Evolutionary conservation across 1,140 invertebrate genomes (phyloP).

Genomic region (Mya arenaria): DNA sequence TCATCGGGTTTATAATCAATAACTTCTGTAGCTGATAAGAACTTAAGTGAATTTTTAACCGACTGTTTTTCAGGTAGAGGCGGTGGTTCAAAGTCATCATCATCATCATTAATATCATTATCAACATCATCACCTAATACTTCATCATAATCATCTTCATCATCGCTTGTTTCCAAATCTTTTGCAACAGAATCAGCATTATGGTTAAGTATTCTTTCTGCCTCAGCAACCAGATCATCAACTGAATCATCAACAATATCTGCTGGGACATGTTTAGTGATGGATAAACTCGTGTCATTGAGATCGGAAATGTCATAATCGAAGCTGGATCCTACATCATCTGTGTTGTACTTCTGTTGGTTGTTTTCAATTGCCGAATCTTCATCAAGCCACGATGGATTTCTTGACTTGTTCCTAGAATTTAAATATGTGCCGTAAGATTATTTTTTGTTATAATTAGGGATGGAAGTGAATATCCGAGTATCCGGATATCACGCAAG

Average conservation of each 20-base stretch:
- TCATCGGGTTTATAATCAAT: conserved; percentile 51
- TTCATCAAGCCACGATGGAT: conserved; percentile 5
- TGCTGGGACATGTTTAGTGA: conserved; percentile 34
- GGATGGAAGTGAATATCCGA: too few species aligned
- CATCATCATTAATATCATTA: conserved; percentile 44
- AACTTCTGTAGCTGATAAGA: conserved; percentile 59
- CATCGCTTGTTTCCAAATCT: background rate
- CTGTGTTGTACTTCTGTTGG: background rate
- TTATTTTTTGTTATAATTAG: too few species aligned
- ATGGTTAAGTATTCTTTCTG: conserved; percentile 34
- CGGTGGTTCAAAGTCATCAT: conserved; percentile 28
- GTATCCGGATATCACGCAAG: too few species aligned
- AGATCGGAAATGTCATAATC: conserved; percentile 1
- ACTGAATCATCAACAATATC: conserved; percentile 35
- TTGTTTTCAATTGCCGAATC: background rate
- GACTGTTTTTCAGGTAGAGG: conserved; percentile 1
- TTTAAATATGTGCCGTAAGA: too few species aligned
- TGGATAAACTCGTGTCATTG: conserved; percentile 30
- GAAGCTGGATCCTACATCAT: background rate
- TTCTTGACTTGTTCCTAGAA: too few species aligned
- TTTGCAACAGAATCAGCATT: background rate
- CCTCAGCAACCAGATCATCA: conserved; percentile 34
- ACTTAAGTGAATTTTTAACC: conserved; percentile 30
- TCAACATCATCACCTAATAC: conserved; percentile 54
- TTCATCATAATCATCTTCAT: background rate